These are phyloP conservation scores for Oscheius sp. DNA, from an alignment of 2,888 invertebrate genomes.

Conservation along the genomic window DNA sequence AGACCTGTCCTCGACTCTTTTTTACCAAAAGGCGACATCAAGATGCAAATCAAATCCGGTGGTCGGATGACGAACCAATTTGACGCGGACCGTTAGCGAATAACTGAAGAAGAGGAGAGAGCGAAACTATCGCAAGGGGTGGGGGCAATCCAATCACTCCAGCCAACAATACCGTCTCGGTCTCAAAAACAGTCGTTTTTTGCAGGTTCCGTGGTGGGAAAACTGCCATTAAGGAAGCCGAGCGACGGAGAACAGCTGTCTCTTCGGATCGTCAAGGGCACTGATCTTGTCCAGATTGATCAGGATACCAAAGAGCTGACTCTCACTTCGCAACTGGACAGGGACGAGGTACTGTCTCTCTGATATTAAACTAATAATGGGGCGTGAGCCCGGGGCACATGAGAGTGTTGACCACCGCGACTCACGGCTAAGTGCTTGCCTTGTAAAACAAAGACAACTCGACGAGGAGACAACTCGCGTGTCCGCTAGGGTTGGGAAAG, in stretches of 20 bases:
- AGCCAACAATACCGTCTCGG: not conserved
- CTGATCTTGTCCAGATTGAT: slow-evolving; percentile 61
- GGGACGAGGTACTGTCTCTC: slow-evolving; percentile 62
- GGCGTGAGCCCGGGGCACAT: slow-evolving; percentile 32
- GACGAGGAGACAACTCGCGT: not conserved
- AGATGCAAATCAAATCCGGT: too few species aligned
- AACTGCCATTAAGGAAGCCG: slow-evolving; percentile 44
- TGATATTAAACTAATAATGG: slow-evolving; percentile 32
- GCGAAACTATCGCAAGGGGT: not conserved
- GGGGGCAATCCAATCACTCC: not conserved
- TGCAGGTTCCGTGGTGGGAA: slow-evolving; percentile 50
- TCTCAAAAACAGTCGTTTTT: slow-evolving; percentile 3
- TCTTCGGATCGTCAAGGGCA: slow-evolving; percentile 62
- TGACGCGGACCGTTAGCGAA: too few species aligned
- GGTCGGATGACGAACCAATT: too few species aligned
- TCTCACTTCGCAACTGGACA: slow-evolving; percentile 61
- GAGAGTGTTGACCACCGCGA: slow-evolving; percentile 34
- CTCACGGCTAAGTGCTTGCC: slow-evolving; percentile 50
- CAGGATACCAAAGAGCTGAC: slow-evolving; percentile 58
- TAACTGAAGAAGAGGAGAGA: too few species aligned
- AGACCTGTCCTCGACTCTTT: too few species aligned
- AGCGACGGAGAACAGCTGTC: slow-evolving; percentile 42
- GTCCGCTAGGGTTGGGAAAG: too few species aligned
- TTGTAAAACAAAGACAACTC: slow-evolving; percentile 55
- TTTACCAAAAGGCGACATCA: too few species aligned